phyloP scores from a whole-genome alignment of 2,888 invertebrate species.

The Agrotis puta region DNA sequence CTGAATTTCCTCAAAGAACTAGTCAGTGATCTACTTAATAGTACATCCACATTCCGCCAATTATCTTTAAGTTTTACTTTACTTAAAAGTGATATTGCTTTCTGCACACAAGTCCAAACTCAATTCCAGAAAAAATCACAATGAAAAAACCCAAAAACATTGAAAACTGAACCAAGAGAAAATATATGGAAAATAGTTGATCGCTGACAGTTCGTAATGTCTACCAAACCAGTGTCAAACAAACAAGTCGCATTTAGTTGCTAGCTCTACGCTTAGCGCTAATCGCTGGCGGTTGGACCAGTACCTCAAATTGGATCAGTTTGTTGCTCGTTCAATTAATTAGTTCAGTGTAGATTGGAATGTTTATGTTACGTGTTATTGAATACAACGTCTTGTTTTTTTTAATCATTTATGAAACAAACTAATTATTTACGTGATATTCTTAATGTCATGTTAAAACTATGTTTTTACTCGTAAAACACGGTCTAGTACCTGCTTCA shows the following conservation, averaged over 20 bases:
- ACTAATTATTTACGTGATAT: too few relatives aligned
- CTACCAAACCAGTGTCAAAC: neutral
- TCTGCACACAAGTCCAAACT: too few relatives aligned
- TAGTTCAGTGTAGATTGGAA: slow-evolving; percentile 9
- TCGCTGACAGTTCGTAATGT: neutral
- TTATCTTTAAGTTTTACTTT: too few relatives aligned
- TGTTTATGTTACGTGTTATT: neutral
- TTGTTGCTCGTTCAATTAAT: slow-evolving; percentile 20
- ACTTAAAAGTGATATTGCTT: too few relatives aligned
- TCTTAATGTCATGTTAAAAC: neutral
- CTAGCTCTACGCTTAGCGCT: neutral
- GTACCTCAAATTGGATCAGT: neutral
- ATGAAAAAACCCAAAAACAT: too few relatives aligned
- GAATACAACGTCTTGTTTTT: neutral
- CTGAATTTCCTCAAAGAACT: too few relatives aligned
- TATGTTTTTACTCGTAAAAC: neutral
- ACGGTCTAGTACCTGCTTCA: too few relatives aligned
- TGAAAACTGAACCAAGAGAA: too few relatives aligned
- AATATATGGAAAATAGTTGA: neutral
- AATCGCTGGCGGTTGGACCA: neutral
- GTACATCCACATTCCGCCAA: too few relatives aligned
- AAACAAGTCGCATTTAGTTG: neutral
- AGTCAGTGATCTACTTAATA: too few relatives aligned
- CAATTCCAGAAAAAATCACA: too few relatives aligned
- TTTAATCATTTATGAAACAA: too few relatives aligned